Evolutionary conservation across 1,140 invertebrate genomes (phyloP), one percentile per base, ranked within the genome.

Genomic region (Thaumatotibia leucotreta): DNA sequence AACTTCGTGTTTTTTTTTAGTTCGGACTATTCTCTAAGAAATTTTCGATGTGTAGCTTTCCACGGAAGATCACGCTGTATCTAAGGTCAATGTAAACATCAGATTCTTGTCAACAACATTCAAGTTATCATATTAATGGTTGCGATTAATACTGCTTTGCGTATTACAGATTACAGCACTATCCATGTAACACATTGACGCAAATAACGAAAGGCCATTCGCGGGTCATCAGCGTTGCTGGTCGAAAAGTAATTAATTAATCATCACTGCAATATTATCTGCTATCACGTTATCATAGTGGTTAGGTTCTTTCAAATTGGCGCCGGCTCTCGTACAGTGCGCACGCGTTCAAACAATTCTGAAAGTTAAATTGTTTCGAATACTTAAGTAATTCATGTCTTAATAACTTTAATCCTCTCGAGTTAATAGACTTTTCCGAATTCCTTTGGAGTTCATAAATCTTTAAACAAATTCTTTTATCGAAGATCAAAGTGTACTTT

Each of bases 231-330:
- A 69, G 67, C 0, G 35, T 64, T n/a, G 23, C 39, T 71, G 52
- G 24, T 31, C 52, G 72, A 70, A 75, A 75, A 74, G 77, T 74
- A 70, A 74, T 78, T 80, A 83, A 82, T 85, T 83, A 80, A 79
- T 79, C 71, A 67, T 63, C 9, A 61, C 67, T 64, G 31, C 63
- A 64, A 39, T 68, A 50, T 63, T 69, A 70, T 17, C 20, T 20
- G 52, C 67, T 67, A 69, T 73, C 65, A 65, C 45, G 35, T 68
- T 66, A 71, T 76, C 67, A 68, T 24, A 33, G 68, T 27, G 33
- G 39, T 63, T 61, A 65, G 14, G 9, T 31, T 14, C 52, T 29
- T 50, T 64, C 39, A 49, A 17, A 64, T 31, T 22, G 35, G 29
- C 22, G 61, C 61, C 17, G 32, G 32, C n/a, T 33, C 61, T 62